These are phyloP conservation scores for Eucidaris tribuloides DNA, from an alignment of 35 echinoderm and acorn worm genomes.

Conservation along the genomic window DNA sequence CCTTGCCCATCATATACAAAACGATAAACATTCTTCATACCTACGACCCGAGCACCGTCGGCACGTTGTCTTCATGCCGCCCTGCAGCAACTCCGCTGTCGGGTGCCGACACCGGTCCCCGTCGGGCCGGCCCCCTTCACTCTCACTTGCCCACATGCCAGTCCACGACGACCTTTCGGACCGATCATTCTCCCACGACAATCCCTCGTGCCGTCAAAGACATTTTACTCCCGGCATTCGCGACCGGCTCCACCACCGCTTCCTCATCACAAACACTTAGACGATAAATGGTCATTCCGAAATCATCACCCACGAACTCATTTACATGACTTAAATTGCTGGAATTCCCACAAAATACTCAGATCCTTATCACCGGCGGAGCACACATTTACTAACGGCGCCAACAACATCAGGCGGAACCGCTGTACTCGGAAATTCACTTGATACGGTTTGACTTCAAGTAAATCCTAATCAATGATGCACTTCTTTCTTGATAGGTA, in stretches of 20 bases:
- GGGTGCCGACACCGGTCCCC: background rate
- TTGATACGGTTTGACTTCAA: conserved; percentile 33
- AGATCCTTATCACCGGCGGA: background rate
- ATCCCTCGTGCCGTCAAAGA: conserved; percentile 46
- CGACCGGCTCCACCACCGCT: background rate
- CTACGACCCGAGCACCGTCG: too few relatives aligned
- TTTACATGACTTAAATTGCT: background rate
- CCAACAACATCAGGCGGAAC: background rate
- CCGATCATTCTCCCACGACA: conserved; percentile 54
- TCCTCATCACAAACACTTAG: background rate
- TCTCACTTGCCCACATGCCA: conserved; percentile 22
- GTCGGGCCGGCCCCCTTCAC: background rate
- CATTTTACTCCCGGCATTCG: conserved; percentile 42
- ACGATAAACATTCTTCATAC: too few relatives aligned
- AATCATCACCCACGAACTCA: background rate
- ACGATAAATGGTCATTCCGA: background rate
- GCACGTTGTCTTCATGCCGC: background rate
- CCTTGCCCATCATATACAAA: too few relatives aligned
- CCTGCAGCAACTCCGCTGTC: conserved; percentile 15
- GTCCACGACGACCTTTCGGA: conserved; percentile 84
- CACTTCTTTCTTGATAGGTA: too few relatives aligned
- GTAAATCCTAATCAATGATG: background rate
- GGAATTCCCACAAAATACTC: conserved; percentile 9
- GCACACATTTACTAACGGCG: conserved; percentile 11
- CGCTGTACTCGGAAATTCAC: background rate